phyloP scores from a whole-genome alignment of 2,113 vertebrate species.

The Xyrauchen texanus region DNA sequence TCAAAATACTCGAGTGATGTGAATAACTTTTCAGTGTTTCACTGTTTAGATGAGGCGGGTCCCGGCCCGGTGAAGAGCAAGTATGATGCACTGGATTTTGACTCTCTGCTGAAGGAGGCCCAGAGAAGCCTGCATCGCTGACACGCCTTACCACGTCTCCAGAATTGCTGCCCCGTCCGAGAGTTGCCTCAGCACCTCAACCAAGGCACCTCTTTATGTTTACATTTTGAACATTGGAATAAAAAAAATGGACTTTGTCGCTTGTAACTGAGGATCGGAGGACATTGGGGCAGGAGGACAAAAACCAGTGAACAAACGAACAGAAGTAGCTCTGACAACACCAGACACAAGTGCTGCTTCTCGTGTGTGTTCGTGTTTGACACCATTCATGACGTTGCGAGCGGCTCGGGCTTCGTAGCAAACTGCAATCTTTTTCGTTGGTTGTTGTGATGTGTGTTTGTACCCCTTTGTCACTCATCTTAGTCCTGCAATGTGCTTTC shows the following conservation, averaged over 20 bases:
- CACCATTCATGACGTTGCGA: slow-evolving; percentile 77
- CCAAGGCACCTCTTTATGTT: slow-evolving; percentile 97
- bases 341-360: slow-evolving; percentile 89
- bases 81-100: slow-evolving; percentile 97
- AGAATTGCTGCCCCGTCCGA: slow-evolving; percentile 52
- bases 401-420: slow-evolving; percentile 67
- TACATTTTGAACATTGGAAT: slow-evolving; percentile 85
- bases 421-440: slow-evolving; percentile 73
- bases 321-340: slow-evolving; percentile 68
- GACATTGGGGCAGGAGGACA: slow-evolving; percentile 53
- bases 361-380: slow-evolving; percentile 86
- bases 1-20: too few species aligned
- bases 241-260: slow-evolving; percentile 70
- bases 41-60: slow-evolving; percentile 80
- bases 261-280: slow-evolving; percentile 74
- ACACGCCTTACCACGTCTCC: slow-evolving; percentile 68
- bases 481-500: slow-evolving; percentile 79
- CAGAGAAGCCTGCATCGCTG: slow-evolving; percentile 96
- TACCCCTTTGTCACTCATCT: slow-evolving; percentile 56
- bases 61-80: slow-evolving; percentile 90
- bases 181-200: slow-evolving; percentile 85
- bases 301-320: slow-evolving; percentile 17
- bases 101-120: slow-evolving; percentile 97
- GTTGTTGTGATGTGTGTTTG: slow-evolving; percentile 73
- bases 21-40: background rate